phyloP scores from a whole-genome alignment of 2,113 vertebrate genomes.

The Mungos mungo region DNA sequence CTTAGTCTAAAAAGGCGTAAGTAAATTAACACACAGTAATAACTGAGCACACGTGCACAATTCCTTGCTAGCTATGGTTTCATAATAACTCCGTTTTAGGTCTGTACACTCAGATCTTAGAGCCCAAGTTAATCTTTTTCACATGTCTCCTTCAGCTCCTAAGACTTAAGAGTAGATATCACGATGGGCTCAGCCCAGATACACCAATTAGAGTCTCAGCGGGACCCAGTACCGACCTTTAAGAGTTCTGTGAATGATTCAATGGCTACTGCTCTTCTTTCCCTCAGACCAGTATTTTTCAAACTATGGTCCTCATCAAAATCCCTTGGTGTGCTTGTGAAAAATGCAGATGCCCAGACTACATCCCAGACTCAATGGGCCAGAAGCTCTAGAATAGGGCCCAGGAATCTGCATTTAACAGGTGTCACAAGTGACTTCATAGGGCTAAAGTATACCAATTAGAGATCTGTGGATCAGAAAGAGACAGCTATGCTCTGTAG shows the following conservation, averaged over 20 bases:
- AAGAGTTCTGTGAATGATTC: neutral
- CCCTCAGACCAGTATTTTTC: neutral
- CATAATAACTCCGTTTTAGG: neutral
- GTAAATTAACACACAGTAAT: neutral
- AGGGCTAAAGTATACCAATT: neutral
- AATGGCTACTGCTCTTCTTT: neutral
- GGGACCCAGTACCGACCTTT: neutral
- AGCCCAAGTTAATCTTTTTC: neutral
- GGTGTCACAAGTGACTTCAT: neutral
- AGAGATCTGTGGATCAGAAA: neutral
- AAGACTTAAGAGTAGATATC: neutral
- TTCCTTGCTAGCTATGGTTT: neutral
- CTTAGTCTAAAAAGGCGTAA: constrained; percentile 7
- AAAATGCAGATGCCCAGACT: neutral
- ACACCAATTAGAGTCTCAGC: neutral
- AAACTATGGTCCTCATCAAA: constrained; percentile 29
- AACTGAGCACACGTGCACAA: neutral
- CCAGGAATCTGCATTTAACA: neutral
- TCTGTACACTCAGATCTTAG: neutral
- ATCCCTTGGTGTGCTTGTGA: neutral
- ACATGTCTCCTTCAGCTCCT: neutral
- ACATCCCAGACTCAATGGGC: neutral
- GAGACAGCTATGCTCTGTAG: neutral
- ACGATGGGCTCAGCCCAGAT: neutral
- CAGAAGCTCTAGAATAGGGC: neutral